Conservation (phyloP, 2,888 invertebrate species). For the Xylota sylvarum region DNA sequence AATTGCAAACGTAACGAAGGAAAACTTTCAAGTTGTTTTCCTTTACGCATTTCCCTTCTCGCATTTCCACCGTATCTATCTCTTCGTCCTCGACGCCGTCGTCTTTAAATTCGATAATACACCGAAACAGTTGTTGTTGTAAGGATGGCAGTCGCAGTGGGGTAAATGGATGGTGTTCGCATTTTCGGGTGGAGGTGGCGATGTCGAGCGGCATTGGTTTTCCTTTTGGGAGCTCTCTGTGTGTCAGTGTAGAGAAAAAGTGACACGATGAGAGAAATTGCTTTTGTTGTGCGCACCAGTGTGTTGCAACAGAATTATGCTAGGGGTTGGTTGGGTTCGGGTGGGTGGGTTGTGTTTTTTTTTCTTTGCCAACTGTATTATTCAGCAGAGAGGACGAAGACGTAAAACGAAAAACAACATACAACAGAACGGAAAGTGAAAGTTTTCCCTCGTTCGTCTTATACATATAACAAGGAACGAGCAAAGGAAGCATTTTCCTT, state of each 20-base stretch:
- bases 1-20: slow-evolving; percentile 76
- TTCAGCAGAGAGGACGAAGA: slow-evolving; percentile 59
- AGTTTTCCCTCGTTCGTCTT: slow-evolving; percentile 74
- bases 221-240: slow-evolving; percentile 55
- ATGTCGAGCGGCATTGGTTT: slow-evolving; percentile 17
- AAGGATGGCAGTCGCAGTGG: slow-evolving; percentile 13
- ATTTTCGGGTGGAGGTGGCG: slow-evolving; percentile 37
- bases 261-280: slow-evolving; percentile 76
- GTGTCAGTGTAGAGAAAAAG: slow-evolving; percentile 66
- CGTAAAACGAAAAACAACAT: slow-evolving; percentile 48
- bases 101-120: slow-evolving; percentile 76
- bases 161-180: slow-evolving; percentile 20
- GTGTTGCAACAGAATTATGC: slow-evolving; percentile 75
- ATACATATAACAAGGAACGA: slow-evolving; percentile 71
- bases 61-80: slow-evolving; percentile 51
- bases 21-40: slow-evolving; percentile 76
- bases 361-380: slow-evolving; percentile 66
- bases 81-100: slow-evolving; percentile 28
- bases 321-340: slow-evolving; percentile 8
- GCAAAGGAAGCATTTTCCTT: slow-evolving; percentile 61
- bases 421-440: slow-evolving; percentile 65
- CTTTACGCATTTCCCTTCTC: slow-evolving; percentile 73
- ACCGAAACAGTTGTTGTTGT: slow-evolving; percentile 50
- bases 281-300: slow-evolving; percentile 75
- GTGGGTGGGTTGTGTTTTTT: slow-evolving; percentile 33